Conservation (phyloP, 1,140 invertebrate species). For the Drosophila teissieri region DNA sequence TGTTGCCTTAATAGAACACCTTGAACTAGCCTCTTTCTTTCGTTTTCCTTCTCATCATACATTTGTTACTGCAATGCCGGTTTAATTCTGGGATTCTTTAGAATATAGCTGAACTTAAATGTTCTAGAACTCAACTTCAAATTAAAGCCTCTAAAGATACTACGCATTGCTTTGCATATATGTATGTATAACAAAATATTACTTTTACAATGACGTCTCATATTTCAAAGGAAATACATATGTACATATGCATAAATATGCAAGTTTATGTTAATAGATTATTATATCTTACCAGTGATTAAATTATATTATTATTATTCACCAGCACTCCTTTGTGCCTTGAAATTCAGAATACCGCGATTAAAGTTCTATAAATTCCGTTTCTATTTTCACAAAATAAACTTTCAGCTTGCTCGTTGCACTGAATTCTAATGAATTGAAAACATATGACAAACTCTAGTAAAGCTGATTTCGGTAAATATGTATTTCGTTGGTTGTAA, state of each 20-base stretch:
- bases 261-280: no score
- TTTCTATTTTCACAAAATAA: neutral
- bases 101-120: neutral
- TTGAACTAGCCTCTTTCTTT: neutral
- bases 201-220: neutral
- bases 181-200: neutral
- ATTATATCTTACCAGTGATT: neutral
- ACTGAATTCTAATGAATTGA: neutral
- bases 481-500: neutral
- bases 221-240: neutral
- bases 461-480: neutral
- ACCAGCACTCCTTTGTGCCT: no score
- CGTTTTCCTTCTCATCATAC: no score
- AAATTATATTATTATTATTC: neutral
- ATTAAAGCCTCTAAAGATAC: no score
- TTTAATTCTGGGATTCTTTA: neutral
- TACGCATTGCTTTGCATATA: neutral
- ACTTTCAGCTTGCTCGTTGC: neutral
- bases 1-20: neutral
- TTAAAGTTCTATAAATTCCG: neutral
- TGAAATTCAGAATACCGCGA: no score
- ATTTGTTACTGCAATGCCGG: no score
- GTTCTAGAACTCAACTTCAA: no score
- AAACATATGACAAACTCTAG: neutral
- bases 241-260: neutral